These are phyloP conservation scores for Morone saxatilis DNA, from an alignment of 2,113 vertebrate species.

Conservation along the genomic window DNA sequence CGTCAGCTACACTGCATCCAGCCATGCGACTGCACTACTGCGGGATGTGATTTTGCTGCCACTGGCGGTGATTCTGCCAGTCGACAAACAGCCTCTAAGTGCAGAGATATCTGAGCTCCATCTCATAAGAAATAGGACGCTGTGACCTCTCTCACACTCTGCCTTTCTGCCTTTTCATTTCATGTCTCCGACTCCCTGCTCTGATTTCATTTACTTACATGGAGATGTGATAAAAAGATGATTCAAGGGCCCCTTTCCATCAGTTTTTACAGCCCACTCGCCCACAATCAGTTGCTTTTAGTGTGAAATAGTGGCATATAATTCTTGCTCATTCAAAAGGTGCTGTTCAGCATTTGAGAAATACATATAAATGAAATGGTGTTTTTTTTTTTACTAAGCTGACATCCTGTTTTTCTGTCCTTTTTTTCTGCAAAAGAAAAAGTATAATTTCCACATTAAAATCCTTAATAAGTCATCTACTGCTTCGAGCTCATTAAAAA, in stretches of 20 bases:
- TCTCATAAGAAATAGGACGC: constrained; percentile 51
- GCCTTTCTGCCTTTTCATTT: constrained; percentile 37
- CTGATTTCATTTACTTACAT: constrained; percentile 57
- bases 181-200: constrained; percentile 35
- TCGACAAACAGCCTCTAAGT: constrained; percentile 32
- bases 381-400: not conserved
- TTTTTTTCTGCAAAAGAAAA: too few species aligned
- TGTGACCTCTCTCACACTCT: constrained; percentile 40
- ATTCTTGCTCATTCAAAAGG: not conserved
- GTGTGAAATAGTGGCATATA: not conserved
- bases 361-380: not conserved
- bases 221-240: constrained; percentile 47
- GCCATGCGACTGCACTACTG: not conserved
- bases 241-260: constrained; percentile 35
- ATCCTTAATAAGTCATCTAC: too few species aligned
- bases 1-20: not conserved
- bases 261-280: constrained; percentile 20
- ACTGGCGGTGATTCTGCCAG: constrained; percentile 13
- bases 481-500: too few species aligned
- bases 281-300: constrained; percentile 33
- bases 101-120: constrained; percentile 52
- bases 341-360: constrained; percentile 14
- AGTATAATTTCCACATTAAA: too few species aligned
- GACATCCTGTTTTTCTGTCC: not conserved
- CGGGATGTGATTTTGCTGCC: constrained; percentile 18